Percentiles rank a stretch among this genome's conserved stretches.
Conservation (phyloP, 2,113 vertebrate species). For the Nothocercus nigrocapillus region DNA sequence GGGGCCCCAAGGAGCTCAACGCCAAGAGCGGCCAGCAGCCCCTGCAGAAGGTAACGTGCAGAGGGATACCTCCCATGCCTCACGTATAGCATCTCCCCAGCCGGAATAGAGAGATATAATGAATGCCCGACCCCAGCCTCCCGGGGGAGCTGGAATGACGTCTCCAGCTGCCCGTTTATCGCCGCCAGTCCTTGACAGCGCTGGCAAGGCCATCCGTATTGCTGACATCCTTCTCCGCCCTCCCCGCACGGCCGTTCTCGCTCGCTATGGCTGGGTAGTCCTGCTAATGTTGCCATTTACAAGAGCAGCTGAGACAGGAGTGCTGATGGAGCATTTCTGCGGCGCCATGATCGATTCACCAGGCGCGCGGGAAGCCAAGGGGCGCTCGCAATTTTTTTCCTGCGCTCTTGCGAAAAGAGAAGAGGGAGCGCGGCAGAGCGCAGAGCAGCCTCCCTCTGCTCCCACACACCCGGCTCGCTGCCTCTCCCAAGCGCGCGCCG, state of each 20-base stretch:
- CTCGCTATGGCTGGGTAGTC: not conserved
- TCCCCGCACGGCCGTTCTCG: not conserved
- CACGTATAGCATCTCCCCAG: not conserved
- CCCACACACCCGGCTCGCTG: accelerated
- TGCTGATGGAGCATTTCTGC: slow-evolving; percentile 38
- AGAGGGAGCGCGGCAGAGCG: not conserved
- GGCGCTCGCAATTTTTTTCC: not conserved
- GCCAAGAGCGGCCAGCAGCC: not conserved
- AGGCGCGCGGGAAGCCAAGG: not conserved
- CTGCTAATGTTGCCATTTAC: slow-evolving; percentile 16
- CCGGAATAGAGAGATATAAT: not conserved
- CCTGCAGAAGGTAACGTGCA: not conserved
- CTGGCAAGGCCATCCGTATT: slow-evolving; percentile 47
- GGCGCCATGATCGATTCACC: slow-evolving; percentile 30
- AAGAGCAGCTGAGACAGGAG: slow-evolving; percentile 38
- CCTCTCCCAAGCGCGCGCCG: accelerated
- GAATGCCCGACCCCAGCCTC: slow-evolving; percentile 1
- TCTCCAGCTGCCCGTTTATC: slow-evolving; percentile 35
- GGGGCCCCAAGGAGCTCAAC: not conserved
- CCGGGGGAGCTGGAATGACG: slow-evolving; percentile 9
- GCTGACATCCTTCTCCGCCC: not conserved
- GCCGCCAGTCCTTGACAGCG: slow-evolving; percentile 49
- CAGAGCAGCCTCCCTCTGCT: not conserved
- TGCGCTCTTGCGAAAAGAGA: not conserved
- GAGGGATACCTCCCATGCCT: not conserved